phyloP scores from a whole-genome alignment of 2,113 vertebrate species.

The Sander lucioperca region DNA sequence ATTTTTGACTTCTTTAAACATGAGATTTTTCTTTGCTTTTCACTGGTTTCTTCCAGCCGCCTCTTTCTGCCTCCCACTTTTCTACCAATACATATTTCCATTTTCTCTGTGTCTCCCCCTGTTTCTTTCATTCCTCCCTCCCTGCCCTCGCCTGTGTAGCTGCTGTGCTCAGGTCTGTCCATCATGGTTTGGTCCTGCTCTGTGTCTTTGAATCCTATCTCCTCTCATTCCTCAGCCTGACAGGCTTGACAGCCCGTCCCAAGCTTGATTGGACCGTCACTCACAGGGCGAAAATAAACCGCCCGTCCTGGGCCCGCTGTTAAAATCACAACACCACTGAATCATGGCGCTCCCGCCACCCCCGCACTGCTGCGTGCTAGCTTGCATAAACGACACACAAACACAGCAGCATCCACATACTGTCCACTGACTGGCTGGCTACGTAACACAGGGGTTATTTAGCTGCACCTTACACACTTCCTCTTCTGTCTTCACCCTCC shows the following conservation, averaged over 20 bases:
- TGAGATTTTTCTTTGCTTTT: neutral
- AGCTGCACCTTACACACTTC: constrained; percentile 23
- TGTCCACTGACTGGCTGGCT: constrained; percentile 7
- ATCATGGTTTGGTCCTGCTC: constrained; percentile 71
- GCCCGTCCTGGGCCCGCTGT: constrained; percentile 46
- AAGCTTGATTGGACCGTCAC: constrained; percentile 76
- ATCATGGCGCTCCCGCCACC: constrained; percentile 45
- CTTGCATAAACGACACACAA: constrained; percentile 35
- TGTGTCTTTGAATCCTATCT: constrained; percentile 75
- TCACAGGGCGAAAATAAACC: constrained; percentile 71
- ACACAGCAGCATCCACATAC: constrained; percentile 8
- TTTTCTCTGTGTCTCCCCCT: constrained; percentile 1
- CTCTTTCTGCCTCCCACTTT: neutral
- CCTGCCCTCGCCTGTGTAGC: constrained; percentile 16
- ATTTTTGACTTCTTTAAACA: neutral
- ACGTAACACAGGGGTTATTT: neutral
- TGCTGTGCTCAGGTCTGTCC: constrained; percentile 59
- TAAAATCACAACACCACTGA: constrained; percentile 70
- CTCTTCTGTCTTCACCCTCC: constrained; percentile 2
- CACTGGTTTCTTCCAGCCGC: neutral
- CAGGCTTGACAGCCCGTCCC: constrained; percentile 72
- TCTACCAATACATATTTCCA: constrained; percentile 41
- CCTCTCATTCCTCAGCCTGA: constrained; percentile 76
- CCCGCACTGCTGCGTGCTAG: neutral
- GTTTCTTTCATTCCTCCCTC: neutral